These are phyloP conservation scores for Littorina saxatilis DNA, from an alignment of 1,140 invertebrate species.

Conservation along the genomic window DNA sequence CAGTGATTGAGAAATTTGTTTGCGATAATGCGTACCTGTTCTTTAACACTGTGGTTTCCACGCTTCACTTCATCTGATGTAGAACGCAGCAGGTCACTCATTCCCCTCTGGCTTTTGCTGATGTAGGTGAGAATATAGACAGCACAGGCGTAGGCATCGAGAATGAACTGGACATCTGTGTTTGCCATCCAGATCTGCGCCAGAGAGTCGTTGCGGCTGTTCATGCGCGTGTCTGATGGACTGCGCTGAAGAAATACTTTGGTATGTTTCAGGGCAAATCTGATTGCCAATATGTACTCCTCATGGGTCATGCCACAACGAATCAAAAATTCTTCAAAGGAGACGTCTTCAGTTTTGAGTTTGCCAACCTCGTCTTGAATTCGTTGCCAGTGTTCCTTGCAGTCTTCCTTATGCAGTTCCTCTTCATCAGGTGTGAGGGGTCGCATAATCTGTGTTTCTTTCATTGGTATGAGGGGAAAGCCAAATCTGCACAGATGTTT, in stretches of 20 bases:
- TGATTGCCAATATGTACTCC: neutral
- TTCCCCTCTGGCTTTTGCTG: conserved; percentile 53
- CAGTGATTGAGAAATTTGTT: too few species aligned
- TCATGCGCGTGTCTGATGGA: neutral
- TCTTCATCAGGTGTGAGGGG: conserved; percentile 7
- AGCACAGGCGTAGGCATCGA: conserved; percentile 55
- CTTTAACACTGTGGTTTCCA: conserved; percentile 48
- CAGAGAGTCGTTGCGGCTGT: neutral
- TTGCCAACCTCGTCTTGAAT: neutral
- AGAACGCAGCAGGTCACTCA: conserved; percentile 40
- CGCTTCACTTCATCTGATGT: conserved; percentile 46
- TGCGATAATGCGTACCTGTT: conserved; percentile 44
- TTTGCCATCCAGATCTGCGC: conserved; percentile 35
- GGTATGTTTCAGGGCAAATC: neutral
- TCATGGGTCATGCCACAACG: neutral
- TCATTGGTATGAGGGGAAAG: conserved; percentile 48
- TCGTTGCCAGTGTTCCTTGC: neutral
- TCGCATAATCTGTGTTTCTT: conserved; percentile 45
- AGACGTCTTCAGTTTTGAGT: neutral
- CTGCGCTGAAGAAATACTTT: neutral
- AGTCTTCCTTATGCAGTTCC: neutral
- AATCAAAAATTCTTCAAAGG: neutral
- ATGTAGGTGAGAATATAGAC: conserved; percentile 49
- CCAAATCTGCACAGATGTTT: conserved; percentile 52
- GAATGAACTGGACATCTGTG: conserved; percentile 38